phyloP scores from a whole-genome alignment of 2,113 vertebrate species.

The Microtus ochrogaster region DNA sequence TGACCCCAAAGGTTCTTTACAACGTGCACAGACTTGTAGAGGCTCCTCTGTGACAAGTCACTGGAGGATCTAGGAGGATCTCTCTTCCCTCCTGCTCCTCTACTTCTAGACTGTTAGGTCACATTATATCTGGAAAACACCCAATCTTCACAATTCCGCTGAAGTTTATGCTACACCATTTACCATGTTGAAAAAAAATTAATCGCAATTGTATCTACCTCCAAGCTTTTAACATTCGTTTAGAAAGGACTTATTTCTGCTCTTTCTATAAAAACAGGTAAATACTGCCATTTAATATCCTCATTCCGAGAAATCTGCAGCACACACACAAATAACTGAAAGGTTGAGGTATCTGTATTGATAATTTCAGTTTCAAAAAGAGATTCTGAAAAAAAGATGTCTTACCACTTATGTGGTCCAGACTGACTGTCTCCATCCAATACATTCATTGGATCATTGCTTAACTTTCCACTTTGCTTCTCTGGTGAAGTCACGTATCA shows the following conservation, averaged over 20 bases:
- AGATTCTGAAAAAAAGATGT: slow-evolving; percentile 62
- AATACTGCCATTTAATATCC: slow-evolving; percentile 19
- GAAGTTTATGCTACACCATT: not conserved
- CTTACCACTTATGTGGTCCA: slow-evolving; percentile 66
- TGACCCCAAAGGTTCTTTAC: not conserved
- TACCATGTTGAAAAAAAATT: not conserved
- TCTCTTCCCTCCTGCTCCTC: not conserved
- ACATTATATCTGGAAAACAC: not conserved
- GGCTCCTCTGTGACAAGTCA: not conserved
- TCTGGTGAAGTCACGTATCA: slow-evolving; percentile 70
- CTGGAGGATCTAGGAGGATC: not conserved
- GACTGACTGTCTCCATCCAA: slow-evolving; percentile 78
- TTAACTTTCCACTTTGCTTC: slow-evolving; percentile 74
- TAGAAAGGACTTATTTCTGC: slow-evolving; percentile 44
- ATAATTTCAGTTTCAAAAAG: slow-evolving; percentile 63
- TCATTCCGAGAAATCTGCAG: slow-evolving; percentile 1
- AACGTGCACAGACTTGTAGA: not conserved
- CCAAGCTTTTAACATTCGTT: slow-evolving; percentile 47
- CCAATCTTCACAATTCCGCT: not conserved
- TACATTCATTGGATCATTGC: slow-evolving; percentile 70
- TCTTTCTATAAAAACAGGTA: slow-evolving; percentile 52
- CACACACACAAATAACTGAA: slow-evolving; percentile 1
- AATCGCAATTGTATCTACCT: not conserved
- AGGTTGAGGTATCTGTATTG: slow-evolving; percentile 23
- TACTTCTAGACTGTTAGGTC: not conserved